Evolutionary conservation across 2,888 invertebrate species (phyloP).

Genomic region (Heliconius ethilla): DNA sequence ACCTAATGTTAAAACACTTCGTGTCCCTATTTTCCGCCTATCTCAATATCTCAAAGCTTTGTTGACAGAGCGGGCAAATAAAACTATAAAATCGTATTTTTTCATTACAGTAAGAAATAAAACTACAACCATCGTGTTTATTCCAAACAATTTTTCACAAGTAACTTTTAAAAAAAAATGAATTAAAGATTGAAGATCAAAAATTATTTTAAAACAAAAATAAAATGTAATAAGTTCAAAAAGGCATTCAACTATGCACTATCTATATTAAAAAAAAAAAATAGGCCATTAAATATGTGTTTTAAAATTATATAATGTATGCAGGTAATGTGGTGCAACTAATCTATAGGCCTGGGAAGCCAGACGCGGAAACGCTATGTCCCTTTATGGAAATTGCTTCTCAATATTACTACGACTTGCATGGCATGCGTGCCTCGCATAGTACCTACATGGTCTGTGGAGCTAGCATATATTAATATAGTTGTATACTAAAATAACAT

Average conservation of each 20-base stretch:
- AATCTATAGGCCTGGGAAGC: slow-evolving; percentile 23
- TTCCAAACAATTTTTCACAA: too few species aligned
- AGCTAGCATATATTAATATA: not conserved
- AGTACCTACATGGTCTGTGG: not conserved
- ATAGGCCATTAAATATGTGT: not conserved
- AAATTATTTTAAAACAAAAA: not conserved
- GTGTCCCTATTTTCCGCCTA: too few species aligned
- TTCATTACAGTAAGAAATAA: too few species aligned
- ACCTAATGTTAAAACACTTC: too few species aligned
- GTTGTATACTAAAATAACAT: not conserved
- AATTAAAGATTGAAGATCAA: not conserved
- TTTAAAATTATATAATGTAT: not conserved
- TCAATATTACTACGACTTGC: slow-evolving; percentile 13
- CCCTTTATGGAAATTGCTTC: slow-evolving; percentile 30
- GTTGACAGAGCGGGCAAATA: too few species aligned
- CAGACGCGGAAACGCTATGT: slow-evolving; percentile 29
- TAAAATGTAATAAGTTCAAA: not conserved
- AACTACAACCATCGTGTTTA: too few species aligned
- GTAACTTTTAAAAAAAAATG: too few species aligned
- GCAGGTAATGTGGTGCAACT: slow-evolving; percentile 1
- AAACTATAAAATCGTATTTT: too few species aligned
- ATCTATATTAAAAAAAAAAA: not conserved
- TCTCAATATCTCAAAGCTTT: too few species aligned
- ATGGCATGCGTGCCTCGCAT: slow-evolving; percentile 1
- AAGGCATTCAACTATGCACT: not conserved